A percentile compares a stretch with the other conserved stretches of the same genome.
These are phyloP conservation scores for Hystrix cristata DNA, from an alignment of 2,113 vertebrate species.

Conservation along the genomic window DNA sequence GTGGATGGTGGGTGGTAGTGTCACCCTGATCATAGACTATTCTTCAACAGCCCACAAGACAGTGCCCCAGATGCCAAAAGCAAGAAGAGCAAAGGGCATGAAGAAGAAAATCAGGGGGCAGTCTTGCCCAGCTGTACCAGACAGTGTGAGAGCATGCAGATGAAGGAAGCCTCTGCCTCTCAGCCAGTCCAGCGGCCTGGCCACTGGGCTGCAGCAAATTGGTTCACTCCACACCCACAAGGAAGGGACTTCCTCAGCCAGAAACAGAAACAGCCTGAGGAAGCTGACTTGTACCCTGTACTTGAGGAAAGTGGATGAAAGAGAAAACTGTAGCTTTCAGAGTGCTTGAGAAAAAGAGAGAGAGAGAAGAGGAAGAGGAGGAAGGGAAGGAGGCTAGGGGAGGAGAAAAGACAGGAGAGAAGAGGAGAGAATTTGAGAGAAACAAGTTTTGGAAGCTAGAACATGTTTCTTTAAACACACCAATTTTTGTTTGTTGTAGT, in stretches of 20 bases:
- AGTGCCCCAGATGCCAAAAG: background rate
- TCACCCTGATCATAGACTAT: too few relatives aligned
- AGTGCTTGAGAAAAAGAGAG: background rate
- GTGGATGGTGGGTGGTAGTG: background rate
- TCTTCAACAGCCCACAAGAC: background rate
- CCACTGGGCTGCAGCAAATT: background rate
- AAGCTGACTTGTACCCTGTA: background rate
- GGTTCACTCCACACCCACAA: background rate
- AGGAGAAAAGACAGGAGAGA: background rate
- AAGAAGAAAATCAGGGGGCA: background rate
- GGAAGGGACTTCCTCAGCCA: background rate
- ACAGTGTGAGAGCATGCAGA: background rate
- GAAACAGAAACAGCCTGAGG: background rate
- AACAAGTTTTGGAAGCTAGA: background rate
- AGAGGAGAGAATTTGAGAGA: background rate
- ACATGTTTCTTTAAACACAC: background rate
- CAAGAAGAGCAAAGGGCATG: background rate
- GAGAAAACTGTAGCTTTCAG: background rate
- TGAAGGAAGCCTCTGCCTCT: background rate
- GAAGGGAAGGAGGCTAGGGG: background rate
- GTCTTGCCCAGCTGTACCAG: too few relatives aligned
- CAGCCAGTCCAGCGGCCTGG: background rate
- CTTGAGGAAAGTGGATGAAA: background rate
- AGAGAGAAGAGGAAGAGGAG: background rate
- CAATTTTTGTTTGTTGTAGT: background rate